A percentile compares a stretch with the other conserved stretches of the same genome.
These are phyloP conservation scores for Etheostoma perlongum DNA, from an alignment of 2,797 vertebrate genomes.

Conservation along the genomic window DNA sequence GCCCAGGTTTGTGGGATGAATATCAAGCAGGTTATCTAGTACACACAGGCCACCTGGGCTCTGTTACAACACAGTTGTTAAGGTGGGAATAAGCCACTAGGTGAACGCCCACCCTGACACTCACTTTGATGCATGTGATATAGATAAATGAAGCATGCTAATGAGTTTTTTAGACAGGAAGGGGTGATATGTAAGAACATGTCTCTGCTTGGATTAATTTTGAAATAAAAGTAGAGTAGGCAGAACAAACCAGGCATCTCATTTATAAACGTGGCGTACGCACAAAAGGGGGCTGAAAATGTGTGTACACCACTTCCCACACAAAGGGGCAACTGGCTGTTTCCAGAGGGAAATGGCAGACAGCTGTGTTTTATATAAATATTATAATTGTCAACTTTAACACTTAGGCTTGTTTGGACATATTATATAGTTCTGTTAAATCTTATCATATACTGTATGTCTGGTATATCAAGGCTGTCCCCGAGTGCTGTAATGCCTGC, in stretches of 20 bases:
- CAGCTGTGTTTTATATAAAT: too few relatives aligned
- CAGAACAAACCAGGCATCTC: constrained; percentile 24
- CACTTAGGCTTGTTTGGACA: too few relatives aligned
- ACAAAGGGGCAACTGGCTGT: too few relatives aligned
- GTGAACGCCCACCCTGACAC: constrained; percentile 74
- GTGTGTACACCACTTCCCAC: too few relatives aligned
- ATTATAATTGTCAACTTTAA: too few relatives aligned
- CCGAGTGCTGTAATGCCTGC: too few relatives aligned
- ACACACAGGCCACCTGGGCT: constrained; percentile 71
- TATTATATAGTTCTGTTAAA: too few relatives aligned
- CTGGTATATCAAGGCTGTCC: too few relatives aligned
- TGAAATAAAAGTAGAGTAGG: constrained; percentile 42
- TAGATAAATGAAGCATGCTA: constrained; percentile 83
- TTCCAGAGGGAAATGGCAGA: too few relatives aligned
- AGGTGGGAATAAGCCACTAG: constrained; percentile 74
- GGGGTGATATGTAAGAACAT: constrained; percentile 61
- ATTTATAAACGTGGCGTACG: too few relatives aligned
- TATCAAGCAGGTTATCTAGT: constrained; percentile 70
- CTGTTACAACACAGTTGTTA: constrained; percentile 75
- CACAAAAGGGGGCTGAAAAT: too few relatives aligned
- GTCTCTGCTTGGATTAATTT: constrained; percentile 49
- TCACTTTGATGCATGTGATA: constrained; percentile 74
- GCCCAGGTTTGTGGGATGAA: constrained; percentile 67
- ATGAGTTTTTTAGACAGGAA: constrained; percentile 72
- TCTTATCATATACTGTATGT: too few relatives aligned